Evolutionary conservation across 2,797 vertebrate species (phyloP).

Genomic region (Sardinella longiceps): DNA sequence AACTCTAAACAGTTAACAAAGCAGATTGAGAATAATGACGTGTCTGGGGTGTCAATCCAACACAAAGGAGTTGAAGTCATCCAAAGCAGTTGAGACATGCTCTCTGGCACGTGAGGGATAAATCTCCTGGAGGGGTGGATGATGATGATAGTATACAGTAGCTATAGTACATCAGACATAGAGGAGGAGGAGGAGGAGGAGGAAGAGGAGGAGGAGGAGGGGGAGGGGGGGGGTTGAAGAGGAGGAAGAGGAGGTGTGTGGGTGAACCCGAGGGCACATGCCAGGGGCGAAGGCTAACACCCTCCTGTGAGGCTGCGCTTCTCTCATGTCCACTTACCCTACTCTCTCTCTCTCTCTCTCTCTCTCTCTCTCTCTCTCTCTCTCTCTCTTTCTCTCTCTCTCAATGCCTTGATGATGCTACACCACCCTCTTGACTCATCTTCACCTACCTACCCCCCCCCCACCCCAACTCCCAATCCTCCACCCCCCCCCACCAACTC

Average conservation of each 20-base stretch:
- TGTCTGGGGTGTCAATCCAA: no score
- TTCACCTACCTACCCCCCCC: not conserved
- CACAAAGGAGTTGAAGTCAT: no score
- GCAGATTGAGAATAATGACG: no score
- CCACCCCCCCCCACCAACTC: constrained; percentile 41
- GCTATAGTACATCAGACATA: not conserved
- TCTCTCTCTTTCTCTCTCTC: not conserved
- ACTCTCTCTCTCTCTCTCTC: not conserved
- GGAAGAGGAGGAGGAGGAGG: not conserved
- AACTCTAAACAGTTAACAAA: no score
- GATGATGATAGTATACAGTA: not conserved
- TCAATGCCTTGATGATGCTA: not conserved
- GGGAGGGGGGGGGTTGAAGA: not conserved
- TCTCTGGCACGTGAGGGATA: no score
- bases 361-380: no score
- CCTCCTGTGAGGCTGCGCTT: not conserved
- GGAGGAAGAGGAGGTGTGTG: not conserved
- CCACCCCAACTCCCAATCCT: not conserved
- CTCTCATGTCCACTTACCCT: not conserved
- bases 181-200: not conserved
- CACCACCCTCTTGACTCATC: not conserved
- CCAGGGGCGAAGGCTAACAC: not conserved
- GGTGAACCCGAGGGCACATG: not conserved
- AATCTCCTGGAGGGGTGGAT: no score
- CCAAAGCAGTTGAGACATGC: no score